Percentiles rank a stretch among this genome's conserved stretches.
These are phyloP conservation scores for Takifugu bimaculatus DNA, from an alignment of 2,113 vertebrate species.

Conservation along the genomic window DNA sequence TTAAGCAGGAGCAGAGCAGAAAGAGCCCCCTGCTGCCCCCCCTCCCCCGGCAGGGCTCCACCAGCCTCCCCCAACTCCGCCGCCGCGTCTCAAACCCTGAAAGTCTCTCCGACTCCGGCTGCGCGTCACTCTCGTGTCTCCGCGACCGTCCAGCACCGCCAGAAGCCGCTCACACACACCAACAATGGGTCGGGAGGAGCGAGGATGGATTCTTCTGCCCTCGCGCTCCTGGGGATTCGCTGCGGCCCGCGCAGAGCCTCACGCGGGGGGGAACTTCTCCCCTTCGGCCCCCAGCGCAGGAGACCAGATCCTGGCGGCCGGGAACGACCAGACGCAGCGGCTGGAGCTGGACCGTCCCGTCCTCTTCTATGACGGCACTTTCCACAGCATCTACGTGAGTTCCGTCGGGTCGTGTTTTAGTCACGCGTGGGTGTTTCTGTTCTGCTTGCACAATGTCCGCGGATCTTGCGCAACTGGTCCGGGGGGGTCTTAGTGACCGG, in stretches of 20 bases:
- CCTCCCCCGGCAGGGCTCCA: background rate
- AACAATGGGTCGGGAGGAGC: constrained; percentile 54
- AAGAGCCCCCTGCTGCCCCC: background rate
- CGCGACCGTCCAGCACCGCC: too few species aligned
- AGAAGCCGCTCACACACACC: constrained; percentile 17
- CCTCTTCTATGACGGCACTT: constrained; percentile 77
- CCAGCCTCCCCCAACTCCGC: constrained; percentile 35
- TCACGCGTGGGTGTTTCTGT: background rate
- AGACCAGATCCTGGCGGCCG: constrained; percentile 74
- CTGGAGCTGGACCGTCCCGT: constrained; percentile 69
- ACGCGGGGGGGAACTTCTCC: constrained; percentile 59
- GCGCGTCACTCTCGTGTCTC: constrained; percentile 28
- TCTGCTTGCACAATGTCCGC: background rate
- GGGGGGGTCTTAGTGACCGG: background rate
- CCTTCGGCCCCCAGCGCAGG: constrained; percentile 71
- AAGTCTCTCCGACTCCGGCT: constrained; percentile 20
- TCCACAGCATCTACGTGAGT: constrained; percentile 82
- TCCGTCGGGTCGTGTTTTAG: background rate
- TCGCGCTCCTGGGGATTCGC: constrained; percentile 60
- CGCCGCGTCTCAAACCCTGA: constrained; percentile 38
- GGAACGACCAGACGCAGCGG: constrained; percentile 76
- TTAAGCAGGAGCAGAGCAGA: background rate
- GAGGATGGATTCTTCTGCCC: constrained; percentile 46
- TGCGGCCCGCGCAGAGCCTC: constrained; percentile 53
- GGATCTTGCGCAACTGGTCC: constrained; percentile 41